phyloP scores from a whole-genome alignment of 2,113 vertebrate species.

The Myrmecophaga tridactyla region DNA sequence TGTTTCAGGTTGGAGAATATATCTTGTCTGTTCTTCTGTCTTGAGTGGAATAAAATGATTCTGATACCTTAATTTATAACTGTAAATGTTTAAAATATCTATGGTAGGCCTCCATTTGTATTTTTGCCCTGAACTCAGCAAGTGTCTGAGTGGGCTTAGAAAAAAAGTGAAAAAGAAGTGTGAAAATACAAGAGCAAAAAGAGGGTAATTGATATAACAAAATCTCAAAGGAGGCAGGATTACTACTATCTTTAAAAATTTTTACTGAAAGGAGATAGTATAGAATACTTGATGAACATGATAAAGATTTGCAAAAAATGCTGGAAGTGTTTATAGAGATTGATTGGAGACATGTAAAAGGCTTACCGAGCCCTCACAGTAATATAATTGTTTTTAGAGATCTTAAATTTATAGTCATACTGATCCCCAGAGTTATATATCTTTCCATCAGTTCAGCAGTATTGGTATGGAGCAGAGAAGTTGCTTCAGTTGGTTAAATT shows the following conservation, averaged over 20 bases:
- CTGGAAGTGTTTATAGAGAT: not conserved
- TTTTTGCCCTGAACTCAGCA: not conserved
- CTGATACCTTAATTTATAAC: not conserved
- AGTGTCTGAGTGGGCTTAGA: not conserved
- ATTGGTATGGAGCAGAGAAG: not conserved
- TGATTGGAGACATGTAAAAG: not conserved
- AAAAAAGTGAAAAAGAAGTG: not conserved
- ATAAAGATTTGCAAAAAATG: not conserved
- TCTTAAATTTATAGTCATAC: not conserved
- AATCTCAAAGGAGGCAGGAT: not conserved
- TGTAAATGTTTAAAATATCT: not conserved
- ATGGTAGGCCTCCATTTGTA: not conserved
- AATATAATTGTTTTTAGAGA: not conserved
- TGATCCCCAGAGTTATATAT: not conserved
- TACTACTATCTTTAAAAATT: not conserved
- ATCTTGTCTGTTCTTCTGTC: not conserved
- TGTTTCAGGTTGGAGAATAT: slow-evolving; percentile 19
- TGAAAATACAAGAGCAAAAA: not conserved
- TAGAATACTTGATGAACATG: not conserved
- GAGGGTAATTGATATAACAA: not conserved
- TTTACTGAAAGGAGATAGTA: not conserved
- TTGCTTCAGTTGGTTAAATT: not conserved
- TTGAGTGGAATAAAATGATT: not conserved
- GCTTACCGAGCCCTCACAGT: not conserved
- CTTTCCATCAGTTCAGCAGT: not conserved